phyloP scores from a whole-genome alignment of 2,888 invertebrate species.

The Andrena chrysosceles region DNA sequence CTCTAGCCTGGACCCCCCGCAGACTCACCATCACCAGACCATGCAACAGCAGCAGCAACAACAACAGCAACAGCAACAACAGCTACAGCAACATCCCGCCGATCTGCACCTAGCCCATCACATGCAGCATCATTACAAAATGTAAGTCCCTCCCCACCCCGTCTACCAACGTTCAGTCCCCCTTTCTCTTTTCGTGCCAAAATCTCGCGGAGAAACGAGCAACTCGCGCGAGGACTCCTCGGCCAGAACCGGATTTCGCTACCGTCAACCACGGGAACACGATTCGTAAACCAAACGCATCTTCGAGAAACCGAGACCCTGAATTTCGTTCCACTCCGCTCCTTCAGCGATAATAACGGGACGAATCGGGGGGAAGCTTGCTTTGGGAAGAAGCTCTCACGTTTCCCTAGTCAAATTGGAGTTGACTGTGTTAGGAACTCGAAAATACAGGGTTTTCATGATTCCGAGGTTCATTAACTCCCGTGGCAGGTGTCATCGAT shows the following conservation, averaged over 20 bases:
- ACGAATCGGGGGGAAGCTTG: background rate
- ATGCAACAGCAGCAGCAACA: slow-evolving; percentile 77
- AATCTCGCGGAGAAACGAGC: background rate
- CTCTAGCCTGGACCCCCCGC: slow-evolving; percentile 87
- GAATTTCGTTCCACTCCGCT: background rate
- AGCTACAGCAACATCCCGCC: slow-evolving; percentile 79
- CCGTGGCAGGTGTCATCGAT: background rate
- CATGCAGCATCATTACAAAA: slow-evolving; percentile 84
- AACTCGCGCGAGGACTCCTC: background rate
- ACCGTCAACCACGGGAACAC: background rate
- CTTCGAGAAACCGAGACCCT: background rate
- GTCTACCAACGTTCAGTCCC: background rate
- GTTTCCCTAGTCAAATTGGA: background rate
- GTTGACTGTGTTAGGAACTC: background rate
- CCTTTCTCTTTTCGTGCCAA: slow-evolving; percentile 7
- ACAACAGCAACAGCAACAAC: slow-evolving; percentile 80
- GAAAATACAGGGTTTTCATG: background rate
- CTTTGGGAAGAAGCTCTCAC: background rate
- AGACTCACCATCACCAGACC: slow-evolving; percentile 81
- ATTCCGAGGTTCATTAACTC: background rate
- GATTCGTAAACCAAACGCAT: slow-evolving; percentile 5
- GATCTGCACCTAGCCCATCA: slow-evolving; percentile 83
- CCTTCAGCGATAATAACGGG: background rate
- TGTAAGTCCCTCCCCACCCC: slow-evolving; percentile 77
- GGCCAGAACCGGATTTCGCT: slow-evolving; percentile 9